A percentile compares a stretch with the other conserved stretches of the same genome.
phyloP scores from a whole-genome alignment of 2,797 vertebrate genomes.

The Toxotes lorentzi region DNA sequence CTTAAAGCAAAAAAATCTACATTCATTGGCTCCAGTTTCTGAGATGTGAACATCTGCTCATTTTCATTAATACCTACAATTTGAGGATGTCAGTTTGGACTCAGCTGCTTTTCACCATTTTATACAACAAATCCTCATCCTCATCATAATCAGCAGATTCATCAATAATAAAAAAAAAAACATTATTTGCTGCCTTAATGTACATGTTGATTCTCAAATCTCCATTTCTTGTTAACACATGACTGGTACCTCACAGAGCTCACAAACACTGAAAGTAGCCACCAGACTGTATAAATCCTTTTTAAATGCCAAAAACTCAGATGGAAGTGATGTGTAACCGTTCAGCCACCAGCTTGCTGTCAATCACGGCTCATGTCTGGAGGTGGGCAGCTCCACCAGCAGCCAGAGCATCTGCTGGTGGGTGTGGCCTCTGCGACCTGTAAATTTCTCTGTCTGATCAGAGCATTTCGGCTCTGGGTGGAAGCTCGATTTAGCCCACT shows the following conservation, averaged over 20 bases:
- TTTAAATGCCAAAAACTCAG: constrained; percentile 31
- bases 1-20: background rate
- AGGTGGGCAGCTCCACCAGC: constrained; percentile 65
- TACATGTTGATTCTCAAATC: background rate
- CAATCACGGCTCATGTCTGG: constrained; percentile 64
- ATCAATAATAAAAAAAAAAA: background rate
- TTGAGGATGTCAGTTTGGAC: background rate
- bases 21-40: background rate
- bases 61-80: background rate
- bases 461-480: constrained; percentile 34
- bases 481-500: constrained; percentile 38
- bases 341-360: constrained; percentile 55
- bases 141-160: background rate
- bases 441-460: constrained; percentile 56
- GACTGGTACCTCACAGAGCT: constrained; percentile 1
- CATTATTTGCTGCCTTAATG: background rate
- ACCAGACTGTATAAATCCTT: constrained; percentile 20
- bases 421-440: constrained; percentile 67
- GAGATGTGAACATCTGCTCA: background rate
- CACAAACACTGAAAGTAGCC: constrained; percentile 25
- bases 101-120: background rate
- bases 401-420: constrained; percentile 78
- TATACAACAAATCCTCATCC: background rate
- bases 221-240: background rate
- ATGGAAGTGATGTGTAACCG: constrained; percentile 47